Conservation (phyloP, 2,888 invertebrate species). For the Caenorhabditis sulstoni region DNA sequence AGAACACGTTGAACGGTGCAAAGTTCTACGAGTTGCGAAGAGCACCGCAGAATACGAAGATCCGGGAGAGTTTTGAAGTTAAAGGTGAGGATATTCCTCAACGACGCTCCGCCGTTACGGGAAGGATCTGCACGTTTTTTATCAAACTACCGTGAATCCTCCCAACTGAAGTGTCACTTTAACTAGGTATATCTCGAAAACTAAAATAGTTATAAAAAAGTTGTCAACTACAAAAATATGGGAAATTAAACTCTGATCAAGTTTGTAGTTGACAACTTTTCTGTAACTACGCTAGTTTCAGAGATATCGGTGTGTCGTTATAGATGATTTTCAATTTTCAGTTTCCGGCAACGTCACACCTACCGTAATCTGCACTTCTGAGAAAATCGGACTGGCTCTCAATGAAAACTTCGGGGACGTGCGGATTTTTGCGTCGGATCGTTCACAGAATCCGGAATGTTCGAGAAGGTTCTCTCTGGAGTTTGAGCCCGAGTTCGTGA, state of each 20-base stretch:
- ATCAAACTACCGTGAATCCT: too few species aligned
- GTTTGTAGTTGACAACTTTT: not conserved
- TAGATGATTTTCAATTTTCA: too few species aligned
- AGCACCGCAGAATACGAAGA: constrained; percentile 21
- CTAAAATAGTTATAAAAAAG: not conserved
- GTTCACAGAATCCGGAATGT: constrained; percentile 30
- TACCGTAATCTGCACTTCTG: constrained; percentile 40
- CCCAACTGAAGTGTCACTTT: too few species aligned
- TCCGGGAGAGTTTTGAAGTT: constrained; percentile 22
- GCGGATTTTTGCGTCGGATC: constrained; percentile 31
- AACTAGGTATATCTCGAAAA: too few species aligned
- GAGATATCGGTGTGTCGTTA: too few species aligned
- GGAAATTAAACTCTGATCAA: not conserved
- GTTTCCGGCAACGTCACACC: constrained; percentile 36
- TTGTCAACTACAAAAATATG: not conserved
- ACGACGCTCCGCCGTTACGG: too few species aligned
- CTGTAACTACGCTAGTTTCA: not conserved
- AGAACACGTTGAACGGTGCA: constrained; percentile 59
- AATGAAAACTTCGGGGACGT: constrained; percentile 47
- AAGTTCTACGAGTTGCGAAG: constrained; percentile 55
- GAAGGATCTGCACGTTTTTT: too few species aligned
- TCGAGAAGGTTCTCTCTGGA: constrained; percentile 24
- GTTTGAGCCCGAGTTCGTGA: constrained; percentile 31
- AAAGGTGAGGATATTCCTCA: constrained; percentile 18
- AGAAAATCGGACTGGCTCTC: constrained; percentile 37